A percentile compares a stretch with the other conserved stretches of the same genome.
These are phyloP conservation scores for Halocynthia aurantium DNA, from an alignment of 23 tunicate genomes.

Conservation along the genomic window DNA sequence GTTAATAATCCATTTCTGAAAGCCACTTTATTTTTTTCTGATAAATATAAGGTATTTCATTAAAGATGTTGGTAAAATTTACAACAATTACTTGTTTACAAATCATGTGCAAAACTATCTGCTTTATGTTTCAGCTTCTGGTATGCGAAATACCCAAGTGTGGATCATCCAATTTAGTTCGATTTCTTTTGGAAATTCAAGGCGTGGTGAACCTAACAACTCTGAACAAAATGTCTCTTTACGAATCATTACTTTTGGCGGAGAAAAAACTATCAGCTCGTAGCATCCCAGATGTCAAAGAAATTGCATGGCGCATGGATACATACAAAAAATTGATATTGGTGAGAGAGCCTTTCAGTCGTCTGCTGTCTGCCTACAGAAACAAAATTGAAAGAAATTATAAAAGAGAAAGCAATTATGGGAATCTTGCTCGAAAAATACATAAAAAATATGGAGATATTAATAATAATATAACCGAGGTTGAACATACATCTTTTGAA, in stretches of 20 bases:
- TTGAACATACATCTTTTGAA: conserved; percentile 1
- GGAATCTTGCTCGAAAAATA: neutral
- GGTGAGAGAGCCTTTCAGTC: conserved; percentile 22
- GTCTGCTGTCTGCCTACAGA: conserved; percentile 16
- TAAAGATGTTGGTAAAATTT: conserved; percentile 48
- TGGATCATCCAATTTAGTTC: conserved; percentile 44
- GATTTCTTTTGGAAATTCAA: conserved; percentile 8
- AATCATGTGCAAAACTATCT: too few species aligned
- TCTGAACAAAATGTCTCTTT: neutral
- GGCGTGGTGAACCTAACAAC: neutral
- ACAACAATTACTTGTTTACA: neutral
- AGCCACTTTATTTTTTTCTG: conserved; percentile 16
- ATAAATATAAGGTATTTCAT: conserved; percentile 38
- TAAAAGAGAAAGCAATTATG: neutral
- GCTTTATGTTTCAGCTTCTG: neutral
- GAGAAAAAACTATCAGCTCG: conserved; percentile 21
- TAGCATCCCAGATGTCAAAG: neutral
- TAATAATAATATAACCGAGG: neutral
- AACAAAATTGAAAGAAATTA: conserved; percentile 14
- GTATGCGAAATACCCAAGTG: conserved; percentile 29
- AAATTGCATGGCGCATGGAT: neutral
- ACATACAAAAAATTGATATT: conserved; percentile 10
- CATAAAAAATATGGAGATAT: conserved; percentile 6
- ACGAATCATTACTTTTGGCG: neutral
- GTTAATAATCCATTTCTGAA: conserved; percentile 16